phyloP scores from a whole-genome alignment of 2,888 invertebrate species.

The Geotrupes spiniger region DNA sequence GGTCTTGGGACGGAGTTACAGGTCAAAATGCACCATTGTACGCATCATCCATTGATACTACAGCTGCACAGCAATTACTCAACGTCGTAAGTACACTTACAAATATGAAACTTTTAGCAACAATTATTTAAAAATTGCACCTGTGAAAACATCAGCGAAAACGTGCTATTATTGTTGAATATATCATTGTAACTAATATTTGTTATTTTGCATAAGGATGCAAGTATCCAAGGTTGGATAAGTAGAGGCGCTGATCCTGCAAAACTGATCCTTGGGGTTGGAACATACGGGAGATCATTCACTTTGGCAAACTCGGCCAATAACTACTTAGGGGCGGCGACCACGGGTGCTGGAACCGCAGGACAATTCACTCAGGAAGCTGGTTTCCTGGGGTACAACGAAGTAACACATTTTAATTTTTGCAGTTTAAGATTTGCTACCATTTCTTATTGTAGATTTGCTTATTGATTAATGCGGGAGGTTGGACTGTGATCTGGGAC shows the following conservation, averaged over 20 bases:
- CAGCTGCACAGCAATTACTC: constrained; percentile 37
- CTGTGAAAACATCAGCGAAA: too few species aligned
- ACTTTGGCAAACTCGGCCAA: constrained; percentile 52
- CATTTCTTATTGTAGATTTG: constrained; percentile 40
- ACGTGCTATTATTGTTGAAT: too few species aligned
- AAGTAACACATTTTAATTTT: too few species aligned
- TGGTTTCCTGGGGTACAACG: constrained; percentile 49
- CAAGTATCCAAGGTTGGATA: constrained; percentile 53
- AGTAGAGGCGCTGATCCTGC: constrained; percentile 56
- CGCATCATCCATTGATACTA: constrained; percentile 50
- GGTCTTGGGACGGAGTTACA: constrained; percentile 62
- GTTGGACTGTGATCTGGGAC: constrained; percentile 41
- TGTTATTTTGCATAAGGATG: too few species aligned
- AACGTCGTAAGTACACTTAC: constrained; percentile 45
- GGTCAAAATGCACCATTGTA: constrained; percentile 69
- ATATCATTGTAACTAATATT: too few species aligned
- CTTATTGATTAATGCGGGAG: constrained; percentile 31
- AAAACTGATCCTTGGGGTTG: constrained; percentile 68
- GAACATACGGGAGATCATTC: constrained; percentile 67
- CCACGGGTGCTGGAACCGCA: constrained; percentile 57
- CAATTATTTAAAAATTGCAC: too few species aligned
- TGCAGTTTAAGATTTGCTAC: too few species aligned
- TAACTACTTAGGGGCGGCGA: constrained; percentile 56
- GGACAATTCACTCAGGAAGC: constrained; percentile 63
- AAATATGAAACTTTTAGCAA: too few species aligned